Conservation (phyloP, 2,888 invertebrate species). For the Cataglyphis livida region DNA sequence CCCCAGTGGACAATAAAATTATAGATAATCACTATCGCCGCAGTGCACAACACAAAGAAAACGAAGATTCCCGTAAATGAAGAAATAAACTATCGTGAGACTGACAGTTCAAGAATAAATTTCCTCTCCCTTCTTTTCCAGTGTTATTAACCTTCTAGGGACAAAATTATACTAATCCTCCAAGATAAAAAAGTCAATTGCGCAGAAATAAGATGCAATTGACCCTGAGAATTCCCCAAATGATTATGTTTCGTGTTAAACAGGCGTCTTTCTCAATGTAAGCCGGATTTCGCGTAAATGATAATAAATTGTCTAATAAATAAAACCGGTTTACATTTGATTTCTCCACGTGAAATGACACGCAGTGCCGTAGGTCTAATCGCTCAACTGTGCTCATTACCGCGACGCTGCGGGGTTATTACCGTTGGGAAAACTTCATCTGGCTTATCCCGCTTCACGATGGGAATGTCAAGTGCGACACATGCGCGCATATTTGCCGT, state of each 20-base stretch:
- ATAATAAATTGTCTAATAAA: constrained; percentile 39
- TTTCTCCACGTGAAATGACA: constrained; percentile 29
- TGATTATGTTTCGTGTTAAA: constrained; percentile 25
- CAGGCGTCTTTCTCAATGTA: background rate
- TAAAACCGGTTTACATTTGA: constrained; percentile 49
- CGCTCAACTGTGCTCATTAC: constrained; percentile 23
- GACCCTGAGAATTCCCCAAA: constrained; percentile 4
- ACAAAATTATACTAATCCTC: constrained; percentile 24
- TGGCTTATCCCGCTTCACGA: background rate
- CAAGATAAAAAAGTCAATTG: background rate
- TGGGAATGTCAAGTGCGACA: constrained; percentile 32
- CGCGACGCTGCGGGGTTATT: constrained; percentile 36
- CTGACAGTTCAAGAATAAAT: constrained; percentile 39
- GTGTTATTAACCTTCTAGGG: constrained; percentile 4
- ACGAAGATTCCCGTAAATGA: constrained; percentile 24
- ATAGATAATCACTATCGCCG: constrained; percentile 41
- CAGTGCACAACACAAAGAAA: background rate
- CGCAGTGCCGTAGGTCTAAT: constrained; percentile 39
- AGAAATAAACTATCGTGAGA: constrained; percentile 33
- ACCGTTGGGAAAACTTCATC: constrained; percentile 35
- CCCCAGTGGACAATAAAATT: constrained; percentile 39
- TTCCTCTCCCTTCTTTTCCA: background rate
- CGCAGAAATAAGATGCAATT: constrained; percentile 1
- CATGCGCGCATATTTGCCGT: constrained; percentile 57
- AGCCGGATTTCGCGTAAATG: constrained; percentile 9